Percentiles rank a stretch among this genome's conserved stretches.
phyloP scores from a whole-genome alignment of 1,140 invertebrate genomes.

The Apis florea region DNA sequence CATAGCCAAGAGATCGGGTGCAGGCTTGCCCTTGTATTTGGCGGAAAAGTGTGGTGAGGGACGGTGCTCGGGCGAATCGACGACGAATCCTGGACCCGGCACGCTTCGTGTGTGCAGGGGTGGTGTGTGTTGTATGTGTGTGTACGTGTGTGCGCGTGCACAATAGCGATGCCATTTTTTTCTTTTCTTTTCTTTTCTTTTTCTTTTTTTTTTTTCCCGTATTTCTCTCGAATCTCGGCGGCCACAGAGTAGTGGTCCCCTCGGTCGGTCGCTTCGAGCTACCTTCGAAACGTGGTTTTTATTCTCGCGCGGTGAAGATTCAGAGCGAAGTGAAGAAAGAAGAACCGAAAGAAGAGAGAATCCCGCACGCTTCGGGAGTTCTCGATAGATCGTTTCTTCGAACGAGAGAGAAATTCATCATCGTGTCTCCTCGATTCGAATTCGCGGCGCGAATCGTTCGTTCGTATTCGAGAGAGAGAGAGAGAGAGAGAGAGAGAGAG shows the following conservation, averaged over 20 bases:
- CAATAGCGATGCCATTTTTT: constrained; percentile 40
- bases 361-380: background rate
- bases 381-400: background rate
- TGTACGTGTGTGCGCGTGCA: constrained; percentile 62
- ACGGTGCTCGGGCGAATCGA: constrained; percentile 39
- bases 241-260: background rate
- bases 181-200: no score
- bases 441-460: background rate
- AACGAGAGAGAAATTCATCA: no score
- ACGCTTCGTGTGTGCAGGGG: constrained; percentile 40
- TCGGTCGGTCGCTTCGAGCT: constrained; percentile 1
- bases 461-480: background rate
- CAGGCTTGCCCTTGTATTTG: constrained; percentile 36
- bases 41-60: constrained; percentile 33
- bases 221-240: no score
- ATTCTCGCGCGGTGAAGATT: background rate
- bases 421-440: no score
- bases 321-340: no score
- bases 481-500: no score
- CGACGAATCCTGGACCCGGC: constrained; percentile 1
- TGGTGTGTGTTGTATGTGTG: constrained; percentile 58
- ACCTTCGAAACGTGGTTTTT: background rate
- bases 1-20: constrained; percentile 49
- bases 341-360: background rate
- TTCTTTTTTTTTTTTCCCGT: no score